Conservation (phyloP, 2,888 invertebrate genomes). For the Fragum fragum region DNA sequence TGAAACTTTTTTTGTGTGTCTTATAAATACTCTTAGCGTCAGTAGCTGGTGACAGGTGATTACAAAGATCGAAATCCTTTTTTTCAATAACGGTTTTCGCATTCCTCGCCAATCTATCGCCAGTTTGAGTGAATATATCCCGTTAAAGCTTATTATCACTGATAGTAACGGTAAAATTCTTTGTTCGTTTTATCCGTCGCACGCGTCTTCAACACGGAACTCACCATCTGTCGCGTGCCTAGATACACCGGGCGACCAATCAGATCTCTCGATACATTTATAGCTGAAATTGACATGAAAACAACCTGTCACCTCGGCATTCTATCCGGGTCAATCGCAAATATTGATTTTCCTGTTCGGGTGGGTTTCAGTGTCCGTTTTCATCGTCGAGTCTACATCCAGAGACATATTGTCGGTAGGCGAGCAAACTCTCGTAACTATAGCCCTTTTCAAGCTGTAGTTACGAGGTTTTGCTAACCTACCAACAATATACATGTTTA, state of each 20-base stretch:
- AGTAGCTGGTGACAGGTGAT: slow-evolving; percentile 20
- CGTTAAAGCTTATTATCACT: slow-evolving; percentile 21
- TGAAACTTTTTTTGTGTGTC: too few species aligned
- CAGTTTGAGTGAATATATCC: not conserved
- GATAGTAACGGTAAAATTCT: slow-evolving; percentile 3
- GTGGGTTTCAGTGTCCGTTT: too few species aligned
- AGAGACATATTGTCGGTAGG: too few species aligned
- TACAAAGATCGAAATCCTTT: not conserved
- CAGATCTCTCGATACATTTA: slow-evolving; percentile 15
- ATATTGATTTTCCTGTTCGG: slow-evolving; percentile 20
- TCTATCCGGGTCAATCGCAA: slow-evolving; percentile 16
- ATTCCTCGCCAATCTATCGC: slow-evolving; percentile 12
- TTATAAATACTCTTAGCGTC: slow-evolving; percentile 1
- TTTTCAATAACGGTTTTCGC: slow-evolving; percentile 4
- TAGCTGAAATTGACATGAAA: not conserved
- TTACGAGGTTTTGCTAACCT: too few species aligned
- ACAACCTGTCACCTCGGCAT: slow-evolving; percentile 1
- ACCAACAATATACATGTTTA: too few species aligned
- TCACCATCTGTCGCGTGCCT: slow-evolving; percentile 51
- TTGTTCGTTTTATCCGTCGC: slow-evolving; percentile 5
- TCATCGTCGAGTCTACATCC: too few species aligned
- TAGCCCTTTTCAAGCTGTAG: too few species aligned
- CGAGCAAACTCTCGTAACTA: too few species aligned
- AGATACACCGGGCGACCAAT: slow-evolving; percentile 30
- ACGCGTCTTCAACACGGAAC: slow-evolving; percentile 24